phyloP scores from a whole-genome alignment of 2,888 invertebrate species.

The Polydrusus pterygomalis region DNA sequence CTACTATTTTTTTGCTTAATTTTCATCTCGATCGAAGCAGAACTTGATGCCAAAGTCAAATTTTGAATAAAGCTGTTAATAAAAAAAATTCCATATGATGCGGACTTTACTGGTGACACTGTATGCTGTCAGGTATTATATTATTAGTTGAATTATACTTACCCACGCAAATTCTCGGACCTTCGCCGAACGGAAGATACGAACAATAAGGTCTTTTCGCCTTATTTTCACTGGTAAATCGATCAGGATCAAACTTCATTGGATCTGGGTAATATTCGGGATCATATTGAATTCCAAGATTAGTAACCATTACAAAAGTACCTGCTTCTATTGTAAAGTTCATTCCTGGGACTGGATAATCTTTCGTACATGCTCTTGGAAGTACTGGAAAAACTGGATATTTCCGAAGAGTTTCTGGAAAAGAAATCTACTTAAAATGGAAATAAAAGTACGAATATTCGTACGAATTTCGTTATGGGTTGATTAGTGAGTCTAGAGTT shows the following conservation, averaged over 20 bases:
- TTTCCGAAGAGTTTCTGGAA: constrained; percentile 64
- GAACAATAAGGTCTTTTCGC: constrained; percentile 56
- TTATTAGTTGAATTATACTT: constrained; percentile 46
- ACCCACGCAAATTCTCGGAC: constrained; percentile 77
- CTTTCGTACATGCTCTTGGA: constrained; percentile 59
- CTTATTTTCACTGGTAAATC: constrained; percentile 75
- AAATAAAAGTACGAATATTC: no score
- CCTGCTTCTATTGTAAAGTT: constrained; percentile 58
- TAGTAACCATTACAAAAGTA: constrained; percentile 58
- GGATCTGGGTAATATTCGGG: constrained; percentile 74
- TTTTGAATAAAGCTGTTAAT: no score
- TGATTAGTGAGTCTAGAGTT: no score
- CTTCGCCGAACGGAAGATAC: constrained; percentile 73
- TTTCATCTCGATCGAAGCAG: no score
- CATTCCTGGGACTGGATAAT: constrained; percentile 62
- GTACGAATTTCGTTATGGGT: no score
- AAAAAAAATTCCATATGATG: no score
- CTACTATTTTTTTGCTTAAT: no score
- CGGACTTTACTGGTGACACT: no score
- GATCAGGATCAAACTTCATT: constrained; percentile 77
- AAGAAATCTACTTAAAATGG: background rate
- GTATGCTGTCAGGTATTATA: no score
- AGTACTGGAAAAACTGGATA: constrained; percentile 64
- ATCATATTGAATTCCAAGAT: constrained; percentile 63
- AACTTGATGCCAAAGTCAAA: no score